Conservation (phyloP, 2,888 invertebrate genomes). For the Drosophila prostipennis region DNA sequence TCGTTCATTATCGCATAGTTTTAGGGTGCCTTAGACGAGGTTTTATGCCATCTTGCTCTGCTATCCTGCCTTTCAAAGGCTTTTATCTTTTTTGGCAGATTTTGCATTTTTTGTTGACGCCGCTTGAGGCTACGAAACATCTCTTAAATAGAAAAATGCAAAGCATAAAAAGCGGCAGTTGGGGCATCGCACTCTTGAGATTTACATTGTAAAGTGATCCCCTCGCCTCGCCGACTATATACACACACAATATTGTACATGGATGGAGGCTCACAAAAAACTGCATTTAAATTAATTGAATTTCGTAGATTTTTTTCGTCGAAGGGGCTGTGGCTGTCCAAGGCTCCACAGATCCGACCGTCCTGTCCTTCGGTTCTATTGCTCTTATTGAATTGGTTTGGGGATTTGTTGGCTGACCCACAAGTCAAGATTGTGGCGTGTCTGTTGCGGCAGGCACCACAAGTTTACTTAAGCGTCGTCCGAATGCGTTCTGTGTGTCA, state of each 20-base stretch:
- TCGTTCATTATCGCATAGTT: conserved; percentile 12
- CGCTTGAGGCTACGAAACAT: conserved; percentile 55
- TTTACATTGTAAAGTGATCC: conserved; percentile 80
- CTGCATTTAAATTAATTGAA: conserved; percentile 79
- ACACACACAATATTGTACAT: conserved; percentile 1
- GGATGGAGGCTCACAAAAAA: conserved; percentile 55
- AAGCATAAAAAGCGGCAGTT: conserved; percentile 54
- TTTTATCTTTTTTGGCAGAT: conserved; percentile 22
- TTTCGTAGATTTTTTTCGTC: conserved; percentile 48
- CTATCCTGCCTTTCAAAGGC: conserved; percentile 14
- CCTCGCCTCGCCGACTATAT: conserved; percentile 10
- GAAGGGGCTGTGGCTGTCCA: conserved; percentile 15
- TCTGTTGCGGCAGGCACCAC: conserved; percentile 24
- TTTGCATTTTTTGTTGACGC: conserved; percentile 42
- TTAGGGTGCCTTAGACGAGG: conserved; percentile 2
- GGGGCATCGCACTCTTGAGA: conserved; percentile 74
- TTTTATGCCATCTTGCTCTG: conserved; percentile 6
- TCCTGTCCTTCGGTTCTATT: conserved; percentile 42
- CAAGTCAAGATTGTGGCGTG: conserved; percentile 58
- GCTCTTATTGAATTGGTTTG: conserved; percentile 80
- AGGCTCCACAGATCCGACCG: background rate
- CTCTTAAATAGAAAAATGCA: conserved; percentile 61
- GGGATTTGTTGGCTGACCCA: conserved; percentile 69
- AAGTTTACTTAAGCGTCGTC: conserved; percentile 64
- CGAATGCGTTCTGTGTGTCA: conserved; percentile 58